Evolutionary conservation across 2,888 invertebrate species (phyloP), one percentile per base, ranked within the genome.

Genomic region (Drosophila prolongata): DNA sequence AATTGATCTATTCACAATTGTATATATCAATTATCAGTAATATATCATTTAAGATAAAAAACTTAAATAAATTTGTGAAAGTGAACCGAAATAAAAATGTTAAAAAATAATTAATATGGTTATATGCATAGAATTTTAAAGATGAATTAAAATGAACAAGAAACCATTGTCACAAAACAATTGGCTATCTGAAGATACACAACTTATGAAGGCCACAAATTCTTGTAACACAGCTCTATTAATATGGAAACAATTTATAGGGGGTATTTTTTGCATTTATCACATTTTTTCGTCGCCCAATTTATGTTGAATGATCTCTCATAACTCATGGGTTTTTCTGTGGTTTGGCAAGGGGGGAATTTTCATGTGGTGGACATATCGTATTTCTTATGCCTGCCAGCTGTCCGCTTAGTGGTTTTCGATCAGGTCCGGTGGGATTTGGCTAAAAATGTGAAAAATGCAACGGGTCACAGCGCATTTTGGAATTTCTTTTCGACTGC

Each of bases 401-500:
- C 57, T 59, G 44, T 30, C 13, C 24, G n/a, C 46, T 9, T 27
- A 24, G 27, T 46, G 46, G 46, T 49, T 19, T 13, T 14, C 9
- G 65, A 40, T 35, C 62, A 62, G 64, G 24, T 64, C 59, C 6
- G 34, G 14, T 47, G 13, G 16, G 34, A 27, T 49, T 35, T 56
- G 35, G 24, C 16, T n/a, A 4, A 5, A n/a, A 44, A 40, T 61
- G 40, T 38, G 34, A 68, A 47, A 68, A 66, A 66, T 68, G 55
- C 65, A 66, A 40, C 59, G 5, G 24, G 30, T 14, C 42, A 14
- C 59, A 5, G 43, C 37, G 64, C 30, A 64, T 40, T 46, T 54
- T 47, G 46, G 40, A 69, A 46, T 66, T 68, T 55, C 40, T 40
- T 38, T n/a, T 37, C 46, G 27, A 35, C 43, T 67, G 70, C 66